phyloP scores from a whole-genome alignment of 1,140 invertebrate species.

The Leptestheria dahalacensis region DNA sequence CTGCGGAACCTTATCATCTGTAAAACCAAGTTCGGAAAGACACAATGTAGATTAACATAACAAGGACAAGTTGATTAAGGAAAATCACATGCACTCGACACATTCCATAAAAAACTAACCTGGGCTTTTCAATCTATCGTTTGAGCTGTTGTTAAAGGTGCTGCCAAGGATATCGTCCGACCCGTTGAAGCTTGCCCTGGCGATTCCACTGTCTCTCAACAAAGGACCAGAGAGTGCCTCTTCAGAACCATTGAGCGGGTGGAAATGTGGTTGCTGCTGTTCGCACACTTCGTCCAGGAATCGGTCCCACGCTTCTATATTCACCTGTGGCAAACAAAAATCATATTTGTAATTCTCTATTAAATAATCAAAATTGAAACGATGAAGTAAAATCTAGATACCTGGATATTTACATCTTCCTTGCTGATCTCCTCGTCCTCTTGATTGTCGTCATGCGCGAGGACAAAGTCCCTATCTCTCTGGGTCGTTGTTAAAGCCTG shows the following conservation, averaged over 20 bases:
- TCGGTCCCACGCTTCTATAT: slow-evolving; percentile 4
- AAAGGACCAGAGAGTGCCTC: background rate
- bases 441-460: background rate
- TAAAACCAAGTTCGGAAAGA: no score
- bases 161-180: slow-evolving; percentile 3
- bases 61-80: background rate
- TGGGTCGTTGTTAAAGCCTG: slow-evolving; percentile 33
- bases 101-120: background rate
- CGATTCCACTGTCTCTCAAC: slow-evolving; percentile 5
- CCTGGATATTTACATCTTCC: background rate
- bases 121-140: background rate
- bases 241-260: background rate
- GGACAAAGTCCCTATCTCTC: background rate
- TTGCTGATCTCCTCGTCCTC: background rate
- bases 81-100: no score
- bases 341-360: background rate
- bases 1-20: no score
- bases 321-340: background rate
- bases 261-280: background rate
- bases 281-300: slow-evolving; percentile 4
- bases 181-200: slow-evolving; percentile 1
- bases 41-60: background rate
- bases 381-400: background rate
- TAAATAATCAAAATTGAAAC: background rate
- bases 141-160: background rate